Evolutionary conservation across 2,113 vertebrate species (phyloP), one percentile per base, ranked within the genome.

Genomic region (Pimephales promelas): DNA sequence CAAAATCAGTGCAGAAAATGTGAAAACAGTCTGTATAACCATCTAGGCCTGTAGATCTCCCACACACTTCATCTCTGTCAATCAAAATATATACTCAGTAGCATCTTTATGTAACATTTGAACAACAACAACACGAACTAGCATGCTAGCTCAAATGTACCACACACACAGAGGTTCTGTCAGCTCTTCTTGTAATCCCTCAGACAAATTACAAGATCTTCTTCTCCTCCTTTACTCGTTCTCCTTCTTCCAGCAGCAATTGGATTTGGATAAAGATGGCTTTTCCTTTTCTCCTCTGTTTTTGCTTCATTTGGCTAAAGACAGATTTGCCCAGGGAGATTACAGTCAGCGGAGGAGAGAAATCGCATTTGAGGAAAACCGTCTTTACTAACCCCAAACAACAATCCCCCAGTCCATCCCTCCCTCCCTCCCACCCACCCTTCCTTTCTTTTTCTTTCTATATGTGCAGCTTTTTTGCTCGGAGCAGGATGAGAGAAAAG

Each of bases 261-360:
- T 95, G 93, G 93, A 94, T 94, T 94, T 93, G 93, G 92, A 94
- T 95, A 93, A 94, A 93, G 92, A 94, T 92, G 93, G 92, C 92
- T 94, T 93, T 94, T 88, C 91, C 91, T 89, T 94, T 94, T 92
- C 90, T 93, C 91, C 91, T 93, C 90, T 90, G 91, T 93, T 94
- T 92, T 94, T 93, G 89, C 88, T 88, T 90, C 81, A 86, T 92
- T 93, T 92, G 91, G 91, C 90, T 94, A 93, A 94, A 94, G 90
- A 93, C 87, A 90, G 92, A 93, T 93, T 93, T 94, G 91, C 93
- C 92, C 5, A 86, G 87, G 91, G 93, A 93, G 92, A 93, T 93
- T 92, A 94, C 89, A 89, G 85, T 77, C 66, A 62, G 62, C 79
- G 66, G 76, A 79, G 68, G 68, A 81, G 80, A 86, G 84, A 87